Percentiles rank a stretch among this genome's conserved stretches.
These are phyloP conservation scores for Acanthurus leucopareius DNA, from an alignment of 2,797 vertebrate species.

Conservation along the genomic window DNA sequence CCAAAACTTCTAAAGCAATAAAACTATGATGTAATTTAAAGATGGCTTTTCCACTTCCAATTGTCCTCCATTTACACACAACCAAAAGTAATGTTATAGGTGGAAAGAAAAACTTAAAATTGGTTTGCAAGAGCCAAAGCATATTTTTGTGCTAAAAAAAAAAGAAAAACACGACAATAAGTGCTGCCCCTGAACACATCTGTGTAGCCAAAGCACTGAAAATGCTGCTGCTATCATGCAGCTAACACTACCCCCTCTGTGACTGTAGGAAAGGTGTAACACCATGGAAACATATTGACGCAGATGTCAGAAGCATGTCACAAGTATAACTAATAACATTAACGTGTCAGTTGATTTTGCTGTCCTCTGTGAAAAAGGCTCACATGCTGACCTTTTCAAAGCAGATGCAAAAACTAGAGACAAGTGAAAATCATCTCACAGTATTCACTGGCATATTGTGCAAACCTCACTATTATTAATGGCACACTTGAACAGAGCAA, in stretches of 20 bases:
- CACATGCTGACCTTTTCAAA: not conserved
- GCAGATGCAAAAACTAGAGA: not conserved
- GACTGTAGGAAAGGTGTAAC: not conserved
- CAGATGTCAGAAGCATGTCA: not conserved
- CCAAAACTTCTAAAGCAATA: not conserved
- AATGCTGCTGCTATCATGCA: not conserved
- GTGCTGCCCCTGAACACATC: not conserved
- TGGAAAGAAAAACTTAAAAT: not conserved
- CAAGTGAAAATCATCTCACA: too few relatives aligned
- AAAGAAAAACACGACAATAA: not conserved
- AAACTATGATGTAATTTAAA: not conserved
- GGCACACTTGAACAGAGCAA: not conserved
- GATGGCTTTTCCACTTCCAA: not conserved
- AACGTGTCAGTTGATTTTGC: not conserved
- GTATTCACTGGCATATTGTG: too few relatives aligned
- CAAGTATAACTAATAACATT: not conserved
- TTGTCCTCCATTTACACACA: not conserved
- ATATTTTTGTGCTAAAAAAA: not conserved
- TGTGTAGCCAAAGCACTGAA: not conserved
- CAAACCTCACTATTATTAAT: not conserved
- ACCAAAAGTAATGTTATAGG: not conserved
- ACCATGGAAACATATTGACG: not conserved
- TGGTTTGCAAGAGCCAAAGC: not conserved
- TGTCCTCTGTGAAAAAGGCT: not conserved
- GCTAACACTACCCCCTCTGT: not conserved